Evolutionary conservation across 2,113 vertebrate genomes (phyloP), one percentile per base, ranked within the genome.

Genomic region (Chaetodon trifascialis): DNA sequence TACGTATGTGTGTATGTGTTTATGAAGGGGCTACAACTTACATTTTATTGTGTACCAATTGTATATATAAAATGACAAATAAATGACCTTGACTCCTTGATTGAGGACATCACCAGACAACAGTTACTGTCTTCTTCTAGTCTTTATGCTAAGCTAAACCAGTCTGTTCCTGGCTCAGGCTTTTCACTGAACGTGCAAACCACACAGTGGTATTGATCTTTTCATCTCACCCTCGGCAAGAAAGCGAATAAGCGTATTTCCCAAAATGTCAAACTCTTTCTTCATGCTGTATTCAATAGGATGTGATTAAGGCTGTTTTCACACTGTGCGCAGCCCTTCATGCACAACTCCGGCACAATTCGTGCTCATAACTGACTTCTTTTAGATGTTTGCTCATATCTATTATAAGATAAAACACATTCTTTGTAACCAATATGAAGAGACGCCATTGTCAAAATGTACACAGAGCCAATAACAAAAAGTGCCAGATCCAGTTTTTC

Each of bases 401-500:
- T 83, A 69, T 67, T 77, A 63, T 16, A 40, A 78, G 65, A 82
- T 23, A 17, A 21, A 23, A 56, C 17, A 64, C 40, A 10, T 12
- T 44, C 40, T 73, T 72, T 80, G 68, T 66, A 36, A 19, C 40
- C 19, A 10, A 52, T 30, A 11, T 65, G 30, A 77, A 79, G 44
- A 65, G 25, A 64, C 19, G 30, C 23, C 7, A 14, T 11, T n/a
- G 44, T 52, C 46, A 66, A 25, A 80, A 58, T 46, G 34, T 47
- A 66, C 21, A 58, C 47, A 72, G 56, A 72, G 4, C n/a, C 34
- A n/a, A 7, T 21, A 38, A 64, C 30, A 69, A 85, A 78, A 86
- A 12, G 17, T 30, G 47, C 0, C 54, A 36, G 68, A 0, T 75
- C 73, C 12, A 10, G 21, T 76, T 74, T 69, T 75, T 44, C 46